phyloP scores from a whole-genome alignment of 2,113 vertebrate species.

The Ptychochromis oligacanthus region DNA sequence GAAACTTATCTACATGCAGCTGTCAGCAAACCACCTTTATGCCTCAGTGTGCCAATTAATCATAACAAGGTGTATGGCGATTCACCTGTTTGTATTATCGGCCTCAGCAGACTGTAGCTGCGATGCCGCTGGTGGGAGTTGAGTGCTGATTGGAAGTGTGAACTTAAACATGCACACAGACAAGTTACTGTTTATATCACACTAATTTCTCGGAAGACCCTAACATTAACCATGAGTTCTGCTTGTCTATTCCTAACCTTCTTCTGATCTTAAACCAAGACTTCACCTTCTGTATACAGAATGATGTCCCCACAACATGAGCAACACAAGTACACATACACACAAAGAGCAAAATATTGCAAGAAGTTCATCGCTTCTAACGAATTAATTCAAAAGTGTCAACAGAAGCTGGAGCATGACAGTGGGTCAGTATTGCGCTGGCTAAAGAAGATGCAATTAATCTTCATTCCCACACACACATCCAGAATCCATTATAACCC shows the following conservation, averaged over 20 bases:
- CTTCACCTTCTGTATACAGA: background rate
- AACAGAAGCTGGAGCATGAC: background rate
- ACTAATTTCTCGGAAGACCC: background rate
- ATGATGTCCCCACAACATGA: background rate
- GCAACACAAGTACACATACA: background rate
- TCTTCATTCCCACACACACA: background rate
- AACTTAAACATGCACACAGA: background rate
- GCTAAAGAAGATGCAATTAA: slow-evolving; percentile 23
- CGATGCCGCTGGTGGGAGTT: background rate
- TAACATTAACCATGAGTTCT: background rate
- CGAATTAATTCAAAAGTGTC: slow-evolving; percentile 21
- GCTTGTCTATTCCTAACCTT: background rate
- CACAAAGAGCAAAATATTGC: background rate
- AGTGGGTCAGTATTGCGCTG: background rate
- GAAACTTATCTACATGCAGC: slow-evolving; percentile 33
- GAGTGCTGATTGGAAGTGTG: background rate
- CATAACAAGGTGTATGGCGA: slow-evolving; percentile 28
- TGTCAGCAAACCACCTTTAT: slow-evolving; percentile 45
- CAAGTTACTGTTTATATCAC: background rate
- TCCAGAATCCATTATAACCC: background rate
- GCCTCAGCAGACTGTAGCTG: slow-evolving; percentile 20
- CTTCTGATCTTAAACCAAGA: background rate
- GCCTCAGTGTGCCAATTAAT: slow-evolving; percentile 55
- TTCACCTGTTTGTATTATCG: slow-evolving; percentile 34
- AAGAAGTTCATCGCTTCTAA: slow-evolving; percentile 18